phyloP scores from a whole-genome alignment of 1,140 invertebrate species.

The Neelides sp. region DNA sequence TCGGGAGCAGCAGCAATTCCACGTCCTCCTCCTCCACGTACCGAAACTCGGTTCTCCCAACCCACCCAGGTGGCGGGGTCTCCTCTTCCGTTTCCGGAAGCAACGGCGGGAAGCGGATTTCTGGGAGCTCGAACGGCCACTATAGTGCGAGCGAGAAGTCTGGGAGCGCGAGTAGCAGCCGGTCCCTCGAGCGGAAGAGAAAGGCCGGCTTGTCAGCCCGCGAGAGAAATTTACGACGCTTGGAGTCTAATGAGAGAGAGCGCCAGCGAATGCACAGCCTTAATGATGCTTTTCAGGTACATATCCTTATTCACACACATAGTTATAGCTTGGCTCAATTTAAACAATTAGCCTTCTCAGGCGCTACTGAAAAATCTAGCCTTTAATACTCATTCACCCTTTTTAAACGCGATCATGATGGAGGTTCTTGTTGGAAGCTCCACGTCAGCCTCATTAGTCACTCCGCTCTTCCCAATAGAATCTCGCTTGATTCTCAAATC shows the following conservation, averaged over 20 bases:
- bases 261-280: conserved; percentile 76
- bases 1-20: conserved; percentile 23
- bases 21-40: conserved; percentile 25
- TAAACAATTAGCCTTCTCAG: no score
- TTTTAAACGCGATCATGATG: no score
- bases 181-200: conserved; percentile 40
- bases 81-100: conserved; percentile 6
- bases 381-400: no score
- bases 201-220: conserved; percentile 59
- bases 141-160: conserved; percentile 13
- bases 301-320: no score
- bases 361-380: no score
- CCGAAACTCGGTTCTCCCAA: no score
- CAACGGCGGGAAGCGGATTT: conserved; percentile 10
- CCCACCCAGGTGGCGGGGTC: neutral
- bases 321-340: no score
- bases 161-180: conserved; percentile 34
- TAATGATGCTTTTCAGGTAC: conserved; percentile 79
- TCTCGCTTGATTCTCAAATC: no score
- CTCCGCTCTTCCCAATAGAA: no score
- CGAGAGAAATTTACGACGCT: conserved; percentile 62
- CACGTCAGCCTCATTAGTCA: no score
- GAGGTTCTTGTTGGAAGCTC: no score
- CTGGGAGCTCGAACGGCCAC: conserved; percentile 4
- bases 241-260: conserved; percentile 77